Percentiles rank a stretch among this genome's conserved stretches.
These are phyloP conservation scores for Thymelicus lineola DNA, from an alignment of 2,888 invertebrate species.

Conservation along the genomic window DNA sequence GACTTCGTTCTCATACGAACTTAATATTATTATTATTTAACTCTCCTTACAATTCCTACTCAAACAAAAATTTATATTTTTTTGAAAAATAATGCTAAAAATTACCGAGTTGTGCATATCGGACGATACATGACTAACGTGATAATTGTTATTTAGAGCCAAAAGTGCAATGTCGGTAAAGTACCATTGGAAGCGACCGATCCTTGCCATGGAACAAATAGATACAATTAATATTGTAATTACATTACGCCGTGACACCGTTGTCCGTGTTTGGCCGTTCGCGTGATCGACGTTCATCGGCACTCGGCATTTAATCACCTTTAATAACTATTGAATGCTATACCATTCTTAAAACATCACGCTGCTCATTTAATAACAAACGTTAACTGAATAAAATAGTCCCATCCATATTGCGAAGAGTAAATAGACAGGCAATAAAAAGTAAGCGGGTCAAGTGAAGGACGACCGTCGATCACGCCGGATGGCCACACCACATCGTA, in stretches of 20 bases:
- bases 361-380: neutral
- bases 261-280: neutral
- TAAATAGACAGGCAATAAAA: neutral
- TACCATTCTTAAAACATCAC: neutral
- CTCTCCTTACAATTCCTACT: too few relatives aligned
- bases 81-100: too few relatives aligned
- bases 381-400: too few relatives aligned
- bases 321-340: conserved; percentile 22
- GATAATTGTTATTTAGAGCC: too few relatives aligned
- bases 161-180: neutral
- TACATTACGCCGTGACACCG: conserved; percentile 24
- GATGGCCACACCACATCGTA: too few relatives aligned
- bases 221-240: conserved; percentile 17
- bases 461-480: neutral
- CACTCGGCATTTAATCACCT: conserved; percentile 15
- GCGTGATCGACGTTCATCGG: conserved; percentile 24
- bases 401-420: neutral
- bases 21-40: too few relatives aligned
- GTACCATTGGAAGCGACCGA: neutral
- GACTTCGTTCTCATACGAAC: too few relatives aligned
- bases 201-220: neutral
- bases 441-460: conserved; percentile 6
- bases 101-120: too few relatives aligned
- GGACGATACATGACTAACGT: too few relatives aligned
- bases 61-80: too few relatives aligned